Evolutionary conservation across 2,113 vertebrate genomes (phyloP).

Genomic region (Spea bombifrons): DNA sequence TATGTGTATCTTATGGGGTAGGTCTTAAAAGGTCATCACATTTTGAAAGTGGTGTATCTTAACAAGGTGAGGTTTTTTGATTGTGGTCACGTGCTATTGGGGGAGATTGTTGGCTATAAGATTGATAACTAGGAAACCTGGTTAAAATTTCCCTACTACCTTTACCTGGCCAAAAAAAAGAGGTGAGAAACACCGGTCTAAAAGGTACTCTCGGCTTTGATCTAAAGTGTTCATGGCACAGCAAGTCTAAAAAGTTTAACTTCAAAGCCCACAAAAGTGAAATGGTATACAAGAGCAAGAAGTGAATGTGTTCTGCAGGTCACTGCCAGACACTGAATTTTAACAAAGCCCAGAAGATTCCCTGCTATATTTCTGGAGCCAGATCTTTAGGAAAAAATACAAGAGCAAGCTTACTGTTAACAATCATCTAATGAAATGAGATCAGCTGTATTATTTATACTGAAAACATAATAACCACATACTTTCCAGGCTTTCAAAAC

Average conservation of each 20-base stretch:
- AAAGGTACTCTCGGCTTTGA: not conserved
- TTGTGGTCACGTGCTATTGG: no score
- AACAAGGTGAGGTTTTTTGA: no score
- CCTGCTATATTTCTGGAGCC: slow-evolving; percentile 26
- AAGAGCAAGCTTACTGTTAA: slow-evolving; percentile 28
- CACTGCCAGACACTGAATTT: slow-evolving; percentile 16
- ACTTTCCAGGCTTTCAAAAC: slow-evolving; percentile 24
- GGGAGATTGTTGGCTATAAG: no score
- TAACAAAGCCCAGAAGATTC: slow-evolving; percentile 37
- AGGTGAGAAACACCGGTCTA: not conserved
- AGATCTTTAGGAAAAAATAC: slow-evolving; percentile 5
- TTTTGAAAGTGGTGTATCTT: no score
- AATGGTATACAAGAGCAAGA: not conserved
- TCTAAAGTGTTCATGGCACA: slow-evolving; percentile 9
- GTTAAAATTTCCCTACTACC: no score
- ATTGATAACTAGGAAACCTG: no score
- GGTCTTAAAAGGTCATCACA: no score
- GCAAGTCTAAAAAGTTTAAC: slow-evolving; percentile 4
- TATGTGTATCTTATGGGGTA: no score
- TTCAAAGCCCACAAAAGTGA: not conserved
- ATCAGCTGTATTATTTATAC: slow-evolving; percentile 39
- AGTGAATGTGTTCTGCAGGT: slow-evolving; percentile 8
- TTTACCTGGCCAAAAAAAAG: no score
- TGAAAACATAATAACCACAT: slow-evolving; percentile 41
- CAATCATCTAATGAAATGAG: slow-evolving; percentile 35